Evolutionary conservation across 2,797 vertebrate genomes (phyloP), one percentile per base, ranked within the genome.

Genomic region (Rhinella marina): DNA sequence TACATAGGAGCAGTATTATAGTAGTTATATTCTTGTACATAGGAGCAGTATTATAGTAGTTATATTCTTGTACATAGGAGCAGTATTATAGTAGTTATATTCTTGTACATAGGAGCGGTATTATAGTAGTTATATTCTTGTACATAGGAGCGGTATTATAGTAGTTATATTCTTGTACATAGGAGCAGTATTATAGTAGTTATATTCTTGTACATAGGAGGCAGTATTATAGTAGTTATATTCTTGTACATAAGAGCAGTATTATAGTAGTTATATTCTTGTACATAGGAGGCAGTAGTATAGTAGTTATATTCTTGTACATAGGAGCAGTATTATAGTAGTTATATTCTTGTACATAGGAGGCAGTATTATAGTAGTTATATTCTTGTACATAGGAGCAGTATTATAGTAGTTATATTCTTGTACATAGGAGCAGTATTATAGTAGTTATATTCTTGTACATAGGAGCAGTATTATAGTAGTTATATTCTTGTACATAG

Each of bases 371-470:
- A 73, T 73, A 73, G 70, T 73, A 73, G 70, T 73, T 73, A 73
- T 73, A 73, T 75, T 75, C 72, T 50, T 75, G 72, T 75, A 50
- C 8, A 75, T 50, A 75, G 72, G 72, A 7, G 72, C 72, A 50
- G 72, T 75, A 50, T 75, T 75, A 75, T 75, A 75, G 72, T 75
- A 75, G 72, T 75, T 75, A 50, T 75, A 75, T 75, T 75, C 72
- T 48, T 75, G 41, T 73, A 73, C 16, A 73, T 70, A 73, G 32
- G 70, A 2, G 70, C 32, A 73, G 72, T 75, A 75, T 75, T 75
- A 75, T 75, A 75, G 72, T 75, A 75, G 72, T 75, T 75, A 75
- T 75, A 50, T 75, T 75, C 72, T n/a, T 75, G 72, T 68, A 68
- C n/a, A 68, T 68, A 68, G 68, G 66, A 13, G 25, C 25, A 68